Evolutionary conservation across 2,797 vertebrate genomes (phyloP), one percentile per base, ranked within the genome.

Genomic region (Labeo calbasu): DNA sequence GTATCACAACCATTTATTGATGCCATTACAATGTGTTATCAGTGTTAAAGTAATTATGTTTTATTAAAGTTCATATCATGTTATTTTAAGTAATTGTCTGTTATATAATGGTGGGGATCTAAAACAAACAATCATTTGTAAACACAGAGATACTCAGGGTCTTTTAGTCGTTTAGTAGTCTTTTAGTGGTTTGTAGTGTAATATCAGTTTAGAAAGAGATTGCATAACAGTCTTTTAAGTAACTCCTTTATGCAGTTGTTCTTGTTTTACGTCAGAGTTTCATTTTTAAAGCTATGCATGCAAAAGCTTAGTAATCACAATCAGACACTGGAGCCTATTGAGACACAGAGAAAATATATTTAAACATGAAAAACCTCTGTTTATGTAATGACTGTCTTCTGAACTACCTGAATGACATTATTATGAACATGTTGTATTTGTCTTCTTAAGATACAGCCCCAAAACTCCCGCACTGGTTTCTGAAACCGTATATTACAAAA

Each of bases 401-500:
- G 10, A 21, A 73, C 25, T 73, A 2, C 6, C 48, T 21, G 11
- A 13, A 55, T 63, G 25, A 5, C 7, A 15, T 63, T 63, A 63
- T 63, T 61, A 15, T 17, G 61, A 79, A 11, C 15, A 36, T 66
- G 23, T 66, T 15, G 46, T 46, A 14, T 86, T 3, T 46, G 51
- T 9, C n/a, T 6, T 61, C 15, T 81, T n/a, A 88, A 99, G 98
- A 87, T 99, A 99, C 93, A 99, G 94, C 90, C 96, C 98, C 68
- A 97, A 96, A 93, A 96, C 94, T 88, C 94, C 97, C 6, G 90
- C 91, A 0, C 89, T 99, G 94, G 96, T 95, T 66, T 99, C 98
- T 0, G 98, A 99, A 91, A 99, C 97, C 0, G 95, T 98, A 19
- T 97, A 99, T 90, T 99, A 98, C 91, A 99, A 99, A 90, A 94